Evolutionary conservation across 2,797 vertebrate species (phyloP).

Genomic region (Neopelma chrysocephalum): DNA sequence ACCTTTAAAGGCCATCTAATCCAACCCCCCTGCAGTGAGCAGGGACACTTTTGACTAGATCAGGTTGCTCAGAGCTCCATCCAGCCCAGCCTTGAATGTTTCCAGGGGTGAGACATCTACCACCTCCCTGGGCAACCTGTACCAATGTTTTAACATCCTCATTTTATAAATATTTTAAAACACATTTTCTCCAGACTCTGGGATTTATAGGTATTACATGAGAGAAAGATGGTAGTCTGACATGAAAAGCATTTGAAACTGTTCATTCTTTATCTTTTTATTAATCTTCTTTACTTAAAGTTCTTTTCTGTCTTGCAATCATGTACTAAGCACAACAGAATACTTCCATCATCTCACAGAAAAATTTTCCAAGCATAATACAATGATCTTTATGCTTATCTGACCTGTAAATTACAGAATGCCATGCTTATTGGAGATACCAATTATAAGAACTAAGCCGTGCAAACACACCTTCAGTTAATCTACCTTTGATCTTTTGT

Average conservation of each 20-base stretch:
- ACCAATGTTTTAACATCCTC: not conserved
- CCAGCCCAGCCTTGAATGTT: not conserved
- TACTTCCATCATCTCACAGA: not conserved
- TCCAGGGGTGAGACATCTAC: not conserved
- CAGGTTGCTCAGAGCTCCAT: not conserved
- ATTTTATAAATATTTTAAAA: not conserved
- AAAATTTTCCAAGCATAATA: not conserved
- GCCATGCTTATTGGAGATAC: not conserved
- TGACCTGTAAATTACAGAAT: not conserved
- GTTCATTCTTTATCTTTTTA: not conserved
- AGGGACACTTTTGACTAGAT: not conserved
- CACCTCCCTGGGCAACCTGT: not conserved
- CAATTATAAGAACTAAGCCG: not conserved
- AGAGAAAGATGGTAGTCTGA: not conserved
- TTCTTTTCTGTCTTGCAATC: not conserved
- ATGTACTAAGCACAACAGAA: not conserved
- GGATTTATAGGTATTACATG: not conserved
- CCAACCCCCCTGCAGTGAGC: too few species aligned
- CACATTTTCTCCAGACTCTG: not conserved
- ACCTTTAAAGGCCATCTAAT: not conserved
- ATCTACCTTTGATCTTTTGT: not conserved
- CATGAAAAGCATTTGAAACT: not conserved
- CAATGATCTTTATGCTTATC: not conserved
- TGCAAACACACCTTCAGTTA: not conserved
- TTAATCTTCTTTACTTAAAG: not conserved